Evolutionary conservation across 2,888 invertebrate genomes (phyloP).

Genomic region (Callyntrura guangdongensis): DNA sequence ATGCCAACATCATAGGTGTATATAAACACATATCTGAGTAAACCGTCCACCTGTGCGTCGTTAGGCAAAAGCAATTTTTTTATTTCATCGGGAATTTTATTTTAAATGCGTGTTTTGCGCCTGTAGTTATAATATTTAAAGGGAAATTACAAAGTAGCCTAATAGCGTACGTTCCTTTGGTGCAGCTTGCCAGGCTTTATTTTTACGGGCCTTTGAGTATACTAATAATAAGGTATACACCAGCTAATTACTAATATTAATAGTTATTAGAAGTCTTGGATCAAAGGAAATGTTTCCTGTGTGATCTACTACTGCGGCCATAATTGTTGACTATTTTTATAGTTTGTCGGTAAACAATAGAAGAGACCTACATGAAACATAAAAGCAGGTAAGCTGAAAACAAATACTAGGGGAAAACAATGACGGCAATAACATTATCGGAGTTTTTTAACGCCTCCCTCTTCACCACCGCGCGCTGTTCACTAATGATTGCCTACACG

Average conservation of each 20-base stretch:
- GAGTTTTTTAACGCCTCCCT: background rate
- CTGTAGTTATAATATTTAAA: constrained; percentile 47
- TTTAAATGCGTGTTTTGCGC: constrained; percentile 40
- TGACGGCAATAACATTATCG: background rate
- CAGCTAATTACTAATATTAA: constrained; percentile 71
- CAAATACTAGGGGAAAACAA: background rate
- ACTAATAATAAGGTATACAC: constrained; percentile 62
- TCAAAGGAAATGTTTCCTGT: constrained; percentile 77
- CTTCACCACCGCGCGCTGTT: background rate
- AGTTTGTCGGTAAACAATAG: constrained; percentile 18
- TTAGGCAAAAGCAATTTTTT: background rate
- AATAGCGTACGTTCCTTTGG: background rate
- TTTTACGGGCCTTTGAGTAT: constrained; percentile 21
- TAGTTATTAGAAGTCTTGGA: constrained; percentile 71
- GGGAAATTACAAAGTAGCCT: constrained; percentile 68
- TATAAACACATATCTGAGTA: background rate
- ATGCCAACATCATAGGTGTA: background rate
- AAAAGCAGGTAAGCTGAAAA: background rate
- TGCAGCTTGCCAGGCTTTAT: background rate
- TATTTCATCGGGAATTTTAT: background rate
- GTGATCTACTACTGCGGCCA: constrained; percentile 44
- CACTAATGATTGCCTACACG: no score
- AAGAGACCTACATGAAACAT: constrained; percentile 32
- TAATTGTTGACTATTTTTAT: constrained; percentile 58
- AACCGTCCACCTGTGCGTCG: background rate